Conservation (phyloP, 2,113 vertebrate species). For the Brienomyrus brachyistius region DNA sequence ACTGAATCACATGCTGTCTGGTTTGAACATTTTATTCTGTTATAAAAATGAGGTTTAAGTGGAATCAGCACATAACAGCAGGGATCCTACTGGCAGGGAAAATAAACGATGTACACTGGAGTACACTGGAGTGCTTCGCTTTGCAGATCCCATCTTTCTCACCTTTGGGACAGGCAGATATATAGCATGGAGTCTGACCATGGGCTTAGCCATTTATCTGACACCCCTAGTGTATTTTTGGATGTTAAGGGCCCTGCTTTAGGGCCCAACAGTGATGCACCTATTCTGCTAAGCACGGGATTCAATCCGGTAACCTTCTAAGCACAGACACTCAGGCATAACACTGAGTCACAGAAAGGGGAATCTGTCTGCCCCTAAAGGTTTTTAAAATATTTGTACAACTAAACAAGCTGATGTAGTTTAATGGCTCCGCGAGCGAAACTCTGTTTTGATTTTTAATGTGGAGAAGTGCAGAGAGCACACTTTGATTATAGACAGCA, state of each 20-base stretch:
- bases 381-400: not conserved
- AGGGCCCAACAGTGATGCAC: not conserved
- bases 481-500: not conserved
- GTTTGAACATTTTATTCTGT: not conserved
- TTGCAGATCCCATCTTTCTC: not conserved
- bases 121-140: not conserved
- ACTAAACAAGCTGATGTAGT: not conserved
- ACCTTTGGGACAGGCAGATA: not conserved
- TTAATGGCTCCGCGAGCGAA: not conserved
- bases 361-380: not conserved
- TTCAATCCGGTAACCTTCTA: not conserved
- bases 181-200: not conserved
- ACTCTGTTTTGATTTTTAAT: not conserved
- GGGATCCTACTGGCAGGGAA: not conserved
- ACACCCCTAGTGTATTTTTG: not conserved
- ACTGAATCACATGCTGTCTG: not conserved
- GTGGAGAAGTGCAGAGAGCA: not conserved
- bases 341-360: not conserved
- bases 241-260: not conserved
- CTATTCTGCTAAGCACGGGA: not conserved
- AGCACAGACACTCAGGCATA: not conserved
- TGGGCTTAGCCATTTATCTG: not conserved
- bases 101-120: not conserved
- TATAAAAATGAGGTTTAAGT: not conserved
- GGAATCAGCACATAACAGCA: not conserved